A percentile compares a stretch with the other conserved stretches of the same genome.
phyloP scores from a whole-genome alignment of 2,113 vertebrate genomes.

The Mustelus asterias region DNA sequence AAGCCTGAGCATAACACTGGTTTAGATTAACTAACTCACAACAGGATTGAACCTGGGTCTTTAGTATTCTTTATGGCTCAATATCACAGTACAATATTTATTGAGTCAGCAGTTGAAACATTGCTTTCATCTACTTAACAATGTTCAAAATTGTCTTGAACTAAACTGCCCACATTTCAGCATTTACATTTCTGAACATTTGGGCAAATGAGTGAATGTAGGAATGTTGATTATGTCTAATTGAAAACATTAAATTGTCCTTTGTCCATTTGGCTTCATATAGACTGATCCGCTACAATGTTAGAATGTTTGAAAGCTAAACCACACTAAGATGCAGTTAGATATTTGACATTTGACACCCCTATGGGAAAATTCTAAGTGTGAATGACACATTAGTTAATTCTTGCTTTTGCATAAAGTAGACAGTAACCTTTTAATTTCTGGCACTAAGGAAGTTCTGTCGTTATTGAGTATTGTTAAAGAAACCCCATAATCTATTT shows the following conservation, averaged over 20 bases:
- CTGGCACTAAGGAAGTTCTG: neutral
- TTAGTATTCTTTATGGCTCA: neutral
- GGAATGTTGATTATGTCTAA: neutral
- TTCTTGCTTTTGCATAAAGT: neutral
- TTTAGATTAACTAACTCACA: neutral
- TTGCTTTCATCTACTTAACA: neutral
- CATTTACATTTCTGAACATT: neutral
- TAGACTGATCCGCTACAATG: neutral
- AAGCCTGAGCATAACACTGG: neutral
- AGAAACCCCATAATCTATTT: neutral
- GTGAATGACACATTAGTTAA: neutral
- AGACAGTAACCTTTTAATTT: neutral
- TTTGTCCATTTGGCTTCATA: neutral
- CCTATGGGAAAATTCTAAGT: neutral
- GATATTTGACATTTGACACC: neutral
- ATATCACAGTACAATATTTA: neutral
- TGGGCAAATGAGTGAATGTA: neutral
- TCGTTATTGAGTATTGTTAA: neutral
- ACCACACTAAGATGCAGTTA: neutral
- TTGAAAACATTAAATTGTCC: constrained; percentile 1
- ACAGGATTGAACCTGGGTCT: neutral
- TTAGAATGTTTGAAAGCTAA: neutral
- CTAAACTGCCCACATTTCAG: neutral
- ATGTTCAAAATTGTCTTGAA: neutral
- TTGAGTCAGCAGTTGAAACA: neutral